phyloP scores from a whole-genome alignment of 2,888 invertebrate species.

The Eilema caniola region DNA sequence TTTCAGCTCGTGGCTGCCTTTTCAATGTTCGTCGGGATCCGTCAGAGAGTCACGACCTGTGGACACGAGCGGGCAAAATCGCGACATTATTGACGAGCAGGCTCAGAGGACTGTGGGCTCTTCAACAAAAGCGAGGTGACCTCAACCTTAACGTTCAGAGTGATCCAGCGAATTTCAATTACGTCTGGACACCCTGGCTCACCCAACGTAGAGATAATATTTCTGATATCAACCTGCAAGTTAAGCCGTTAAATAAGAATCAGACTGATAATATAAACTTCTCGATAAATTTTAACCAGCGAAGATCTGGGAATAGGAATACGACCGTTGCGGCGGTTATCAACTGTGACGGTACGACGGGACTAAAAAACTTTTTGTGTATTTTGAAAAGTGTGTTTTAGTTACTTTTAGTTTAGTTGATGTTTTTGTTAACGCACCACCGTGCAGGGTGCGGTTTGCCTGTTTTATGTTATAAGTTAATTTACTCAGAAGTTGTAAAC shows the following conservation, averaged over 20 bases:
- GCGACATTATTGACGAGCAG: constrained; percentile 72
- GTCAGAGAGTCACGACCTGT: constrained; percentile 91
- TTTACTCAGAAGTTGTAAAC: constrained; percentile 14
- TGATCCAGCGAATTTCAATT: constrained; percentile 90
- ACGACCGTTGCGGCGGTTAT: constrained; percentile 59
- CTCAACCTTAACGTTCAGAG: constrained; percentile 84
- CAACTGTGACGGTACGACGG: constrained; percentile 68
- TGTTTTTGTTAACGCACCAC: neutral
- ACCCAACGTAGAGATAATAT: constrained; percentile 21
- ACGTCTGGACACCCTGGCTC: constrained; percentile 91
- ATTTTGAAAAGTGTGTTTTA: constrained; percentile 73
- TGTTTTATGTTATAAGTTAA: neutral
- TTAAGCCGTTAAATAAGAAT: constrained; percentile 32
- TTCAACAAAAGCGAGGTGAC: constrained; percentile 81
- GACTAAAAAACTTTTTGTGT: constrained; percentile 77
- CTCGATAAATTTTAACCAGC: constrained; percentile 53
- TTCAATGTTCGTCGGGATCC: constrained; percentile 93
- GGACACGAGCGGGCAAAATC: constrained; percentile 84
- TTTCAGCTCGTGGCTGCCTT: constrained; percentile 88
- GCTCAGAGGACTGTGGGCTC: constrained; percentile 74
- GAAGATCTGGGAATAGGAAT: constrained; percentile 46
- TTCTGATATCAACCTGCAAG: constrained; percentile 23
- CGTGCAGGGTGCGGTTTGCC: neutral
- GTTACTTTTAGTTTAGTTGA: constrained; percentile 19
- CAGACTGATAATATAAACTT: constrained; percentile 51